Evolutionary conservation across 2,113 vertebrate genomes (phyloP), one percentile per base, ranked within the genome.

Genomic region (Oriolus oriolus): DNA sequence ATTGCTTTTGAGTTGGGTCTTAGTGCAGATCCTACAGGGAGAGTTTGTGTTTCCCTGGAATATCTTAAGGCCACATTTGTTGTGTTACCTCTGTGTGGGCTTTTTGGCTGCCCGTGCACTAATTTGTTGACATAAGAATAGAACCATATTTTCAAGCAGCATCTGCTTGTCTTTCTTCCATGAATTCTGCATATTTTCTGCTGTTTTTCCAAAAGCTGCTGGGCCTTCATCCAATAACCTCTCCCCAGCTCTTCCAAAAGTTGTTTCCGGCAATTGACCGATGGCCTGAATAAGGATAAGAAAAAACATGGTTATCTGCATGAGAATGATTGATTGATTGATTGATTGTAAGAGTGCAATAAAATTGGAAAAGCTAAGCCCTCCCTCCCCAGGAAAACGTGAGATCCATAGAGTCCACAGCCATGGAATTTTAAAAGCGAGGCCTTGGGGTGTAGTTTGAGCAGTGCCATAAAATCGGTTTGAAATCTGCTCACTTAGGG

Each of bases 51-150:
- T 95, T 90, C 68, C 71, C 80, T 65, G 76, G 8, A 9, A 69
- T 79, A 82, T 92, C 90, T 77, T 37, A 13, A 74, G 85, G 90
- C 89, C 71, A 73, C 69, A 2, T 92, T 95, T 92, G 83, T 93
- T 78, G 65, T 77, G 76, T 92, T 96, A 96, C 93, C 95, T 87
- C 95, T 90, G 96, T 93, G 96, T 97, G 93, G 96, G 96, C 75
- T 94, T 92, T 81, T 96, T 97, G 95, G 95, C 96, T 59, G 47
- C 88, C 85, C 7, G 0, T 16, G 52, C 78, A 71, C 92, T 92
- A 15, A 89, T 90, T 90, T 96, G 95, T 97, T 97, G 96, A 96
- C 88, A 92, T 41, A 87, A 92, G 95, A 89, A 84, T 59, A 78
- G 49, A 95, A 71, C 83, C 73, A 49, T 37, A 79, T 94, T 84